Evolutionary conservation across 2,888 invertebrate species (phyloP), one percentile per base, ranked within the genome.

Genomic region (Cryptus armator): DNA sequence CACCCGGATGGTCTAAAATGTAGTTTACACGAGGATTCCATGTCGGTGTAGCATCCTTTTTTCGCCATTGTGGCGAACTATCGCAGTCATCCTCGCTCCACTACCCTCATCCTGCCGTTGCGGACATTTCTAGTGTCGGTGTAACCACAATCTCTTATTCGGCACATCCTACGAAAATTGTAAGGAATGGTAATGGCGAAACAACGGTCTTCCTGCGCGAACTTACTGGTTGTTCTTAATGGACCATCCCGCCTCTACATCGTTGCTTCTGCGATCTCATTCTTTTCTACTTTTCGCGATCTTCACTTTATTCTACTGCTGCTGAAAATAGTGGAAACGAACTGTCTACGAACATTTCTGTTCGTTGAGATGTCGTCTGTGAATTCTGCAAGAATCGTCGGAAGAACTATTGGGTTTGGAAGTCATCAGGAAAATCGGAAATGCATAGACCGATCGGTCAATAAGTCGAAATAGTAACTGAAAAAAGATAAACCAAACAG

Each of bases 141-240:
- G 46, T 6, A 37, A n/a, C 37, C 24, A 19, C 7, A 44, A 66
- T 56, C 46, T 48, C 77, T 72, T 74, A 43, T 62, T 83, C 67
- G 43, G 59, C 32, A 64, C 32, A 53, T 76, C 24, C 75, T 56
- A 71, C 62, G 85, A 83, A 82, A 82, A 82, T 83, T 68, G 80
- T 78, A 81, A 83, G 83, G 48, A 85, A 85, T 81, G 83, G 78
- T 83, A 83, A 85, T 85, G 75, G 81, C 78, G 16, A 46, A 68
- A 70, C 81, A 85, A 85, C 81, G 83, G 77, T 78, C 77, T 67
- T 74, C 48, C 51, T 66, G 44, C 81, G 67, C 64, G 76, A 62
- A 74, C 80, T 80, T 80, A 46, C 80, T 29, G 71, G 74, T 81
- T 48, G 70, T 76, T 32, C 67, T 67, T 84, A 86, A 84, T 87